Percentiles rank a stretch among this genome's conserved stretches.
phyloP scores from a whole-genome alignment of 2,888 invertebrate genomes.

The Oligia latruncula region DNA sequence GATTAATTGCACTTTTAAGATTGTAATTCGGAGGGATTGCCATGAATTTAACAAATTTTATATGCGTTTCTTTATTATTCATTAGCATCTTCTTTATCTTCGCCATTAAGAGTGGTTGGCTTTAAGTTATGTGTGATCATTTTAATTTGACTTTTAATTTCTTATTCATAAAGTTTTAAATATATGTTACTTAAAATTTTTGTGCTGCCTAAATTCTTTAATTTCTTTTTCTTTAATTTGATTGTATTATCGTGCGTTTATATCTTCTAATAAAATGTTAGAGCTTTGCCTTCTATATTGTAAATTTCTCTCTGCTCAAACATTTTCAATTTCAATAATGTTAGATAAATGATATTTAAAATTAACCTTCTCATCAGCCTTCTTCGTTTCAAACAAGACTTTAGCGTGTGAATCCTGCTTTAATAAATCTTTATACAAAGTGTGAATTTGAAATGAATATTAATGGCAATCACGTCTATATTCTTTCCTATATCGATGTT shows the following conservation, averaged over 20 bases:
- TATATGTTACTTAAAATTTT: conserved; percentile 5
- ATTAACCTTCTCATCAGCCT: neutral
- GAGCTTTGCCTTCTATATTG: neutral
- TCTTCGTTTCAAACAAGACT: neutral
- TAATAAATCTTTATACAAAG: conserved; percentile 11
- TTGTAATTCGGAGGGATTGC: conserved; percentile 34
- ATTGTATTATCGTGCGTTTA: neutral
- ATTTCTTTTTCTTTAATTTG: conserved; percentile 1
- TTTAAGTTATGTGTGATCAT: conserved; percentile 40
- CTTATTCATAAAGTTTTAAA: conserved; percentile 5
- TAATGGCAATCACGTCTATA: conserved; percentile 6
- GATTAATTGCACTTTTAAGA: conserved; percentile 53
- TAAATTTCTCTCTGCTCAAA: neutral
- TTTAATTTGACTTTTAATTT: conserved; percentile 31
- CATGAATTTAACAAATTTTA: conserved; percentile 35
- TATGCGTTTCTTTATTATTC: conserved; percentile 32
- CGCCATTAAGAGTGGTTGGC: conserved; percentile 24
- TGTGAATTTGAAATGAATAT: conserved; percentile 22
- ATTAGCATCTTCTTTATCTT: conserved; percentile 43
- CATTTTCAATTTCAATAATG: neutral
- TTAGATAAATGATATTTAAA: neutral
- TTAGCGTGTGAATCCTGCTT: neutral
- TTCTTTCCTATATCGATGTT: conserved; percentile 15
- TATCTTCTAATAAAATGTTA: neutral
- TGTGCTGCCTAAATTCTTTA: neutral